Evolutionary conservation across 2,113 vertebrate species (phyloP).

Genomic region (Paratilapia polleni): DNA sequence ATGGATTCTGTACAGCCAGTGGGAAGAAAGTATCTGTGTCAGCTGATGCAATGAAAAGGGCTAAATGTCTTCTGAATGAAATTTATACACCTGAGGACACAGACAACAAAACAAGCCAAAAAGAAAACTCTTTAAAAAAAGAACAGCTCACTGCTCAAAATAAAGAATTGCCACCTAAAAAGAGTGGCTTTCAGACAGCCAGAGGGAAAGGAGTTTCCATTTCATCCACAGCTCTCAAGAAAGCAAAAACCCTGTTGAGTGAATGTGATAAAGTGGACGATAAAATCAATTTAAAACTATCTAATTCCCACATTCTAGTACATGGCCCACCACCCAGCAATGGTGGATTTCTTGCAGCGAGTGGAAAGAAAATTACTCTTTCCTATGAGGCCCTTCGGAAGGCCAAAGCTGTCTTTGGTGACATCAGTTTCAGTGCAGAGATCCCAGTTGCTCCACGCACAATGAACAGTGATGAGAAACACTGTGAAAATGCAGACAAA

Average conservation of each 20-base stretch:
- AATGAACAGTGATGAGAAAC: neutral
- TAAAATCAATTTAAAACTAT: neutral
- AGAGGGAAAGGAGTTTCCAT: conserved; percentile 79
- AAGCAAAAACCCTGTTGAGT: conserved; percentile 75
- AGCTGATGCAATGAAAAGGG: conserved; percentile 39
- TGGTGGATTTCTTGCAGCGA: conserved; percentile 83
- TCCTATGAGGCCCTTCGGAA: conserved; percentile 74
- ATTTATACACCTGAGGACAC: conserved; percentile 42
- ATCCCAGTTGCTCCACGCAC: neutral
- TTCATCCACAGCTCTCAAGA: conserved; percentile 80
- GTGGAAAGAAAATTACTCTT: conserved; percentile 80
- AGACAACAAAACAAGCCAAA: neutral
- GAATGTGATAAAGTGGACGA: conserved; percentile 67
- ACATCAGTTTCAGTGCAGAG: conserved; percentile 59
- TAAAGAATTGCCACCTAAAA: conserved; percentile 4
- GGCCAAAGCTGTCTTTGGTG: conserved; percentile 75
- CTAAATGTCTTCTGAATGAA: conserved; percentile 78
- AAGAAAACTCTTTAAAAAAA: neutral
- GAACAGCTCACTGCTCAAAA: neutral
- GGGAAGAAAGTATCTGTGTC: conserved; percentile 60
- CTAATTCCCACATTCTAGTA: neutral
- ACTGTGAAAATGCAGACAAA: neutral
- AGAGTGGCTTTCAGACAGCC: conserved; percentile 84
- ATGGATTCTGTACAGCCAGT: conserved; percentile 81
- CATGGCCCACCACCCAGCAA: conserved; percentile 12